A percentile compares a stretch with the other conserved stretches of the same genome.
Evolutionary conservation across 2,797 vertebrate genomes (phyloP).

Genomic region (Bradypodion ventrale): DNA sequence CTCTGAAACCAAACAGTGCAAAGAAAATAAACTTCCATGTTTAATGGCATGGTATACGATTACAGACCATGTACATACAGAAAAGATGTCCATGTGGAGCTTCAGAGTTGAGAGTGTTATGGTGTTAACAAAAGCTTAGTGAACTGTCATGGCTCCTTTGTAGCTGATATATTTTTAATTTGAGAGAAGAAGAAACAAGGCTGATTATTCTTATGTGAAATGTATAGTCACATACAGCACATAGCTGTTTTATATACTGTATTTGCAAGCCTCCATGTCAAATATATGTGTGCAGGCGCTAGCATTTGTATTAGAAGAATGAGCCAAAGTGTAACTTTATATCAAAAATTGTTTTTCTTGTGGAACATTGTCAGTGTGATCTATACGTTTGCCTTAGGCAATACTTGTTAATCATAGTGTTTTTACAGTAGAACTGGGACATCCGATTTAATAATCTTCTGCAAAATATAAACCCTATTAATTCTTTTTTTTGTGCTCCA

Average conservation of each 20-base stretch:
- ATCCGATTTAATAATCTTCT: slow-evolving; percentile 11
- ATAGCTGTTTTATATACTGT: background rate
- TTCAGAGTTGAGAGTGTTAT: slow-evolving; percentile 12
- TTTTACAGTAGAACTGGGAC: background rate
- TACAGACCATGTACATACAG: background rate
- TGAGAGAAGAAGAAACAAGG: slow-evolving; percentile 36
- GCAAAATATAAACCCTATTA: background rate
- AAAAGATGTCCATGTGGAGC: background rate
- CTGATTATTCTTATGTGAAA: slow-evolving; percentile 30
- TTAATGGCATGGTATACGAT: background rate
- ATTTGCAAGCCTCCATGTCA: background rate
- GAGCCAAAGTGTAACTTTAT: background rate
- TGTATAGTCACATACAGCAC: slow-evolving; percentile 9
- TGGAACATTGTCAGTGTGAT: background rate
- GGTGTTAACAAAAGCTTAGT: slow-evolving; percentile 18
- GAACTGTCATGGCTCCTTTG: background rate
- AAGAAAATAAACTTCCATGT: background rate
- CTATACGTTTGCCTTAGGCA: background rate
- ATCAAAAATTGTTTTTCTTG: background rate
- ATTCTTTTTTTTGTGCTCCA: slow-evolving; percentile 57
- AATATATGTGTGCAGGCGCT: background rate
- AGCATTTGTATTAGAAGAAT: background rate
- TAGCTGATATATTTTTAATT: slow-evolving; percentile 34
- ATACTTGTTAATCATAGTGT: fast-evolving
- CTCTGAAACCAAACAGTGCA: background rate